Percentiles rank a stretch among this genome's conserved stretches.
Evolutionary conservation across 2,888 invertebrate species (phyloP).

Genomic region (Disparrhopalites patrizii): DNA sequence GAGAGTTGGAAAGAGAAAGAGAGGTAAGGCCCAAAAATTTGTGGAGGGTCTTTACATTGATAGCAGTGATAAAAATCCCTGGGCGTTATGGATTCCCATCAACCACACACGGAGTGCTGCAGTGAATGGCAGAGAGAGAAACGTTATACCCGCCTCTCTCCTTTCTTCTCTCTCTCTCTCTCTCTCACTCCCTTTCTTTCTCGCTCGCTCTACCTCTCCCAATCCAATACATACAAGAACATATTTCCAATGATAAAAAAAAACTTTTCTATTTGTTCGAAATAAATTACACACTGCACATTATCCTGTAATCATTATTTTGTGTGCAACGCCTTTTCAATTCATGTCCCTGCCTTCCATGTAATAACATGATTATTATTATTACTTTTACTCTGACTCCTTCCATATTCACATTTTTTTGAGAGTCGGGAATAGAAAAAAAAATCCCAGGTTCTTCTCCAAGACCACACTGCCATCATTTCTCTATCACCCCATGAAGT

Average conservation of each 20-base stretch:
- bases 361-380: background rate
- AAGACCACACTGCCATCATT: too few relatives aligned
- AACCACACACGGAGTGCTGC: background rate
- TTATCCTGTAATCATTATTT: background rate
- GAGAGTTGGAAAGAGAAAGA: background rate
- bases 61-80: background rate
- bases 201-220: too few relatives aligned
- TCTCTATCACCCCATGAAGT: too few relatives aligned
- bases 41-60: slow-evolving; percentile 11
- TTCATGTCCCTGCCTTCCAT: slow-evolving; percentile 1
- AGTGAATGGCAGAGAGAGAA: background rate
- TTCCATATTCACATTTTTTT: background rate
- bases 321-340: slow-evolving; percentile 7
- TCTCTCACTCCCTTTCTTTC: background rate
- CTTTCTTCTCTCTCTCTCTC: background rate
- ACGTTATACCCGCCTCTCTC: background rate
- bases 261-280: slow-evolving; percentile 1
- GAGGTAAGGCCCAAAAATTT: background rate
- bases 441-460: background rate
- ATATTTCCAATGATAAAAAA: background rate
- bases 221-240: too few relatives aligned
- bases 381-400: background rate
- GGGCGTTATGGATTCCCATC: slow-evolving; percentile 10
- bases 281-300: slow-evolving; percentile 8
- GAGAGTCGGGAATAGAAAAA: background rate